phyloP scores from a whole-genome alignment of 1,140 invertebrate species.

The Brachionus rotundiformis region DNA sequence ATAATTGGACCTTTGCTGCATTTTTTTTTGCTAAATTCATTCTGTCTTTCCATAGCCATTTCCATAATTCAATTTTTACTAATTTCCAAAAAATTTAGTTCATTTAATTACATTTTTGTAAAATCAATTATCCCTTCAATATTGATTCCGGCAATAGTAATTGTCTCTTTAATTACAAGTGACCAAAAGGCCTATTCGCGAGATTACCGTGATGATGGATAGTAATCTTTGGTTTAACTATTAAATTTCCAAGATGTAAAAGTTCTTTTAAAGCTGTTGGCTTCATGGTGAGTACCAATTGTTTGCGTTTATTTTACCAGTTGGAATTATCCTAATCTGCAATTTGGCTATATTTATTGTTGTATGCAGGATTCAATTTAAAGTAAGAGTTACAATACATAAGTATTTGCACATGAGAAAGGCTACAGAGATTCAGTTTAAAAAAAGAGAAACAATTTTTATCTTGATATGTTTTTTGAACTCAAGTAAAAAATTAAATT shows the following conservation, averaged over 20 bases:
- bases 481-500: neutral
- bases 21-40: neutral
- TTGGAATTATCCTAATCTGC: neutral
- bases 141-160: neutral
- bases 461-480: neutral
- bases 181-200: neutral
- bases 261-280: neutral
- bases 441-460: neutral
- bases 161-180: neutral
- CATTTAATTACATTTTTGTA: neutral
- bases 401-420: neutral
- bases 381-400: neutral
- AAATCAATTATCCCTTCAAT: neutral
- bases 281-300: neutral
- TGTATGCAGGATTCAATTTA: neutral
- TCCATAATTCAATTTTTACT: neutral
- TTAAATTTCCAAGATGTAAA: too few relatives aligned
- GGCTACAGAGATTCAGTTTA: neutral
- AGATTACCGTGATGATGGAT: neutral
- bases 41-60: neutral
- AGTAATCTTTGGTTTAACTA: neutral
- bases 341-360: neutral
- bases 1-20: neutral
- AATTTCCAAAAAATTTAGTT: neutral
- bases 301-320: neutral